Base-by-base conservation (phyloP, 2,797 vertebrate genomes). In the Myotis myotis region DNA sequence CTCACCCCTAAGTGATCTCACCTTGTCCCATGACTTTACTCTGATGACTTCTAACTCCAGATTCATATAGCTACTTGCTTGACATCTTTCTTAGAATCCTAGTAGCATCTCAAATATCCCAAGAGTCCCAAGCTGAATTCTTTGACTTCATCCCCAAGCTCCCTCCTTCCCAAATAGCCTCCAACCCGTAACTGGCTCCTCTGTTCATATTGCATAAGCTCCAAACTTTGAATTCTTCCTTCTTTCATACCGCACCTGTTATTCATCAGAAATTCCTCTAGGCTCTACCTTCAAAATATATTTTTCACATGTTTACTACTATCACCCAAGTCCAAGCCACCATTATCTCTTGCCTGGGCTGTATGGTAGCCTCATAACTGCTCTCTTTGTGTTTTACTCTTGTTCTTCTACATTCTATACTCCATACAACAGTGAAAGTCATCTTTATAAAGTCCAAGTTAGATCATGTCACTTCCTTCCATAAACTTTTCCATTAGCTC, bases 201-300 rank as follows among this genome's bases (percentile, higher is more conserved):
- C 41, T 64, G 7, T 93, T 47, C 23, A 51, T 92, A 2, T 57
- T 89, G n/a, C 25, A 38, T 75, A 60, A 78, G 33, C 81, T 92
- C 12, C 60, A 89, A 80, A 92, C 60, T 93, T 91, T 20, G 33
- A 6, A 25, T 96, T 84, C 53, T 66, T 84, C 51, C 87, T 92
- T 87, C 30, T 92, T 89, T 81, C 20, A 30, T 76, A 71, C 47
- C 68, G 87, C 3, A 87, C 3, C 16, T 60, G 19, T 19, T 94
- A 2, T 84, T 66, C 53, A 10, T 84, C 57, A 89, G 38, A 66
- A 95, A 55, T 87, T 62, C 51, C 53, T 84, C 38, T 36, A 68
- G 20, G 47, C 10, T 64, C 9, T 92, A 17, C 25, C 20, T 41
- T 74, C 13, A 13, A 92, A 87, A 41, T 89, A 51, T 5, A 71